Percentiles rank a stretch among this genome's conserved stretches.
Evolutionary conservation across 2,888 invertebrate genomes (phyloP).

Genomic region (Conomelus anceps): DNA sequence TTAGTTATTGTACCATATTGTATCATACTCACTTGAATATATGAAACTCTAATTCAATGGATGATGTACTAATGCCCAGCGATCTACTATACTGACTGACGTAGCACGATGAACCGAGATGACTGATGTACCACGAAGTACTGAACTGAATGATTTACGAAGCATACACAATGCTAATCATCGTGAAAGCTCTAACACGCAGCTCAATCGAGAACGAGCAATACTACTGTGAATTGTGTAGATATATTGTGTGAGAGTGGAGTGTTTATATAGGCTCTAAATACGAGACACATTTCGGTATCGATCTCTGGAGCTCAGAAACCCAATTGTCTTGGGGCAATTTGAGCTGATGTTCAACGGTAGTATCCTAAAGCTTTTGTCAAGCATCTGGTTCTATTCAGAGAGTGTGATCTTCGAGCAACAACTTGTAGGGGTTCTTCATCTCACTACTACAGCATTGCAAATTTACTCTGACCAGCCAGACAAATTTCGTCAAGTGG

Average conservation of each 20-base stretch:
- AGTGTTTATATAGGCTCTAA: background rate
- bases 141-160: no score
- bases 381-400: background rate
- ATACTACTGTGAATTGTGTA: background rate
- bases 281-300: background rate
- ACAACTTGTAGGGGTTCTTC: background rate
- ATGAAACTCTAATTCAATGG: no score
- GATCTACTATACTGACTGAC: no score
- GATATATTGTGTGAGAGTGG: background rate
- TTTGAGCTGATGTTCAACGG: background rate
- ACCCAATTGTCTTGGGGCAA: background rate
- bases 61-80: no score
- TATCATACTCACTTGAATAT: no score
- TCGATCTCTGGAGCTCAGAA: background rate
- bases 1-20: no score
- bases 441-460: no score
- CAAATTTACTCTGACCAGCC: background rate
- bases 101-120: no score
- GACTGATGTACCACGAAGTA: no score
- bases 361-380: background rate
- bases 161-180: no score
- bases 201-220: background rate
- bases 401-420: background rate
- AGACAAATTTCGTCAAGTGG: background rate
- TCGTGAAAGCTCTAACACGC: background rate